phyloP scores from a whole-genome alignment of 2,888 invertebrate species.

The Ditylenchus weischeri region DNA sequence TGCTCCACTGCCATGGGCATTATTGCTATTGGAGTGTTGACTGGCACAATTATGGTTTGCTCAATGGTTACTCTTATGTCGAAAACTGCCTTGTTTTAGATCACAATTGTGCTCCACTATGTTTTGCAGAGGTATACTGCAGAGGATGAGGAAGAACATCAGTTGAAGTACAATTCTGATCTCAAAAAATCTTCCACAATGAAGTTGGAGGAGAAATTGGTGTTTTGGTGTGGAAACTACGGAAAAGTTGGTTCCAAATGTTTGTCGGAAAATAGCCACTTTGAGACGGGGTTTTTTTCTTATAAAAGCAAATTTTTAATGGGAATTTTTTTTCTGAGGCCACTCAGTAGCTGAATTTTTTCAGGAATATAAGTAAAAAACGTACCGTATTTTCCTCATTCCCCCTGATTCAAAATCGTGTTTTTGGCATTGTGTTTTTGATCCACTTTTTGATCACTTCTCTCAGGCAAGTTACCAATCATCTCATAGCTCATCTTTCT shows the following conservation, averaged over 20 bases:
- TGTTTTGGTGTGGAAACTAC: slow-evolving; percentile 15
- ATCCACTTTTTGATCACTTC: too few species aligned
- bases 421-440: too few species aligned
- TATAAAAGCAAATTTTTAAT: slow-evolving; percentile 50
- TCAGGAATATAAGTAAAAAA: too few species aligned
- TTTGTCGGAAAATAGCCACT: neutral
- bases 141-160: slow-evolving; percentile 13
- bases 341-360: neutral
- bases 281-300: too few species aligned
- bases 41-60: slow-evolving; percentile 36
- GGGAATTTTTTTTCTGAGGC: neutral
- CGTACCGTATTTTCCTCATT: too few species aligned
- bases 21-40: slow-evolving; percentile 40
- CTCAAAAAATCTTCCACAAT: slow-evolving; percentile 3
- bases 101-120: slow-evolving; percentile 14
- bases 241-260: slow-evolving; percentile 4
- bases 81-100: neutral
- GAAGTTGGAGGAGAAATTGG: slow-evolving; percentile 20
- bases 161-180: neutral
- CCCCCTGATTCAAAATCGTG: too few species aligned
- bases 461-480: too few species aligned
- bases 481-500: too few species aligned
- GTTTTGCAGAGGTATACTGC: slow-evolving; percentile 22
- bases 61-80: slow-evolving; percentile 12
- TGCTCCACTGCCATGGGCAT: slow-evolving; percentile 39